Conservation (phyloP, 2,113 vertebrate species). For the Pseudolaguvia tuberculata region DNA sequence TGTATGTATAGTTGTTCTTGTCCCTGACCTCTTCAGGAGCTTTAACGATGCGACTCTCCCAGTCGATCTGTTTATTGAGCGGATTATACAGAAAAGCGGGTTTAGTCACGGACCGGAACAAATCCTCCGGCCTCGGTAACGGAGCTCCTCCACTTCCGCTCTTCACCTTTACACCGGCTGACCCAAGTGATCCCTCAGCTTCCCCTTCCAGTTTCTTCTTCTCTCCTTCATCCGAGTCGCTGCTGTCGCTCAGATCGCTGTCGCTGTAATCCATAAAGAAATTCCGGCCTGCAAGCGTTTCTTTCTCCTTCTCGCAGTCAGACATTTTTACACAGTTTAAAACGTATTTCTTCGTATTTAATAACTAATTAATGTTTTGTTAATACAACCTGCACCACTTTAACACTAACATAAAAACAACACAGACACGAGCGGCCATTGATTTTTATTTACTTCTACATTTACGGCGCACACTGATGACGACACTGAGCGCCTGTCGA, state of each 20-base stretch:
- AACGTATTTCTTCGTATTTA: no score
- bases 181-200: neutral
- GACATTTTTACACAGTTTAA: neutral
- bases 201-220: slow-evolving; percentile 17
- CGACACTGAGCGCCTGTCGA: neutral
- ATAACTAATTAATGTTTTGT: no score
- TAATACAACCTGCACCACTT: neutral
- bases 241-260: slow-evolving; percentile 68
- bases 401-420: neutral
- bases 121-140: slow-evolving; percentile 80
- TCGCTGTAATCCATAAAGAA: slow-evolving; percentile 86
- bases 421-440: slow-evolving; percentile 20
- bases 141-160: slow-evolving; percentile 44
- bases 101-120: slow-evolving; percentile 82
- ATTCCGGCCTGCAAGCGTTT: slow-evolving; percentile 74
- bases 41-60: slow-evolving; percentile 84
- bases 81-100: slow-evolving; percentile 90
- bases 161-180: neutral
- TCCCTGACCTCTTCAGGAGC: slow-evolving; percentile 85
- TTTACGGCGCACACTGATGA: slow-evolving; percentile 3
- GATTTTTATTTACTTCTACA: neutral
- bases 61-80: slow-evolving; percentile 87
- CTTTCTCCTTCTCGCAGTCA: slow-evolving; percentile 74
- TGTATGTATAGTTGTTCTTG: no score
- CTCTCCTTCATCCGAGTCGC: slow-evolving; percentile 64